These are phyloP conservation scores for Phoxinus dragarum DNA, from an alignment of 2,797 vertebrate genomes.

Conservation along the genomic window DNA sequence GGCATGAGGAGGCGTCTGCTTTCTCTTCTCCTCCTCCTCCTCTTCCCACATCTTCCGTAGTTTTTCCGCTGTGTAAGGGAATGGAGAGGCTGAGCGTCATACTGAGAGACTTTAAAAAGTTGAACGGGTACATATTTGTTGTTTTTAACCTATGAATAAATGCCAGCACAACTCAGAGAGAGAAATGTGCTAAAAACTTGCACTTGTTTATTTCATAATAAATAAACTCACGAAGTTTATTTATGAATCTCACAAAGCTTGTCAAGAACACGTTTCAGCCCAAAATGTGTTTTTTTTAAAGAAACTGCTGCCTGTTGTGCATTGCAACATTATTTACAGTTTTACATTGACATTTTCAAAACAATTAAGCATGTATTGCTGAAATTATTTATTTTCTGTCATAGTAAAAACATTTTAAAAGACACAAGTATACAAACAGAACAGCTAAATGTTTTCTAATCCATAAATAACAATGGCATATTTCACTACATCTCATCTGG, in stretches of 20 bases:
- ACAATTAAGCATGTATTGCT: neutral
- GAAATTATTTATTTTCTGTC: neutral
- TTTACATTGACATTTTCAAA: neutral
- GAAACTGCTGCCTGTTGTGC: neutral
- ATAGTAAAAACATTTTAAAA: neutral
- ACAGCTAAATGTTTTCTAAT: neutral
- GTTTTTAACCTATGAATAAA: neutral
- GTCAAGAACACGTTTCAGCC: neutral
- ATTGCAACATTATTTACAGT: neutral
- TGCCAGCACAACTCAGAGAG: neutral
- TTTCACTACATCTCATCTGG: neutral
- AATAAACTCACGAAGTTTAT: too few species aligned
- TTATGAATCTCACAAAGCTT: neutral
- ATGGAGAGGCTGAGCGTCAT: slow-evolving; percentile 53
- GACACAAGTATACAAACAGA: neutral
- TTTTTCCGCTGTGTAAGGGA: slow-evolving; percentile 70
- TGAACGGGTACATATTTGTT: neutral
- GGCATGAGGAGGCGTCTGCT: slow-evolving; percentile 58
- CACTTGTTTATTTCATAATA: neutral
- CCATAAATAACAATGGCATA: neutral
- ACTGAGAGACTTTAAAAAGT: neutral
- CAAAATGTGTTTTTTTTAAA: neutral
- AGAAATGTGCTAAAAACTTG: neutral
- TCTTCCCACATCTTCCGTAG: slow-evolving; percentile 81
- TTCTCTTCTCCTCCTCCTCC: slow-evolving; percentile 77